Percentiles rank a stretch among this genome's conserved stretches.
These are phyloP conservation scores for Eueremaeus valkanovi DNA, from an alignment of 2,888 invertebrate species.

Conservation along the genomic window DNA sequence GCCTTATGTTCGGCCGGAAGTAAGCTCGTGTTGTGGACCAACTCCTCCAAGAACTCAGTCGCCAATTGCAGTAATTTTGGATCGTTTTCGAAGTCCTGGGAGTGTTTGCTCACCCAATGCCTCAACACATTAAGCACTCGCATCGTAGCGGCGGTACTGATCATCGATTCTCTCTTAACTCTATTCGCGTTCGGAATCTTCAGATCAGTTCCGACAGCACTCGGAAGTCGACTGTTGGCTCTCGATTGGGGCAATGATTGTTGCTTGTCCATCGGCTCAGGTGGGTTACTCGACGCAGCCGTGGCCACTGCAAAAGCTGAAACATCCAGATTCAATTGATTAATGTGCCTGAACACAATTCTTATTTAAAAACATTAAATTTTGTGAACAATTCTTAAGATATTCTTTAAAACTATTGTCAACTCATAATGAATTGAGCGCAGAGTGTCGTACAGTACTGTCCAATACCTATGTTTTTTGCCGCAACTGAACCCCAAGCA, in stretches of 20 bases:
- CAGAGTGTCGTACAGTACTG: too few species aligned
- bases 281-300: constrained; percentile 76
- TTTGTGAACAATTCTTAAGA: too few species aligned
- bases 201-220: constrained; percentile 51
- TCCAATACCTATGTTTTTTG: too few species aligned
- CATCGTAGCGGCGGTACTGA: constrained; percentile 91
- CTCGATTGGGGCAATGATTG: constrained; percentile 46
- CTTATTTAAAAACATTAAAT: too few species aligned
- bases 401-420: too few species aligned
- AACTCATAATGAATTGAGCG: too few species aligned
- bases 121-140: constrained; percentile 80
- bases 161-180: constrained; percentile 63
- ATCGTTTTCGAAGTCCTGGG: constrained; percentile 77
- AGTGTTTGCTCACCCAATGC: constrained; percentile 88
- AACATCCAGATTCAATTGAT: too few species aligned
- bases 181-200: constrained; percentile 49
- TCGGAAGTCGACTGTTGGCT: constrained; percentile 50
- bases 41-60: constrained; percentile 80
- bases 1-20: constrained; percentile 84
- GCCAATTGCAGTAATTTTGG: constrained; percentile 68
- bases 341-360: too few species aligned
- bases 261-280: constrained; percentile 57
- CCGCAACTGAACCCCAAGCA: too few species aligned
- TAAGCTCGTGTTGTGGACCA: constrained; percentile 70
- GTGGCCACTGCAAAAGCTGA: constrained; percentile 88